Evolutionary conservation across 2,888 invertebrate species (phyloP), one percentile per base, ranked within the genome.

Genomic region (Lottia scabra): DNA sequence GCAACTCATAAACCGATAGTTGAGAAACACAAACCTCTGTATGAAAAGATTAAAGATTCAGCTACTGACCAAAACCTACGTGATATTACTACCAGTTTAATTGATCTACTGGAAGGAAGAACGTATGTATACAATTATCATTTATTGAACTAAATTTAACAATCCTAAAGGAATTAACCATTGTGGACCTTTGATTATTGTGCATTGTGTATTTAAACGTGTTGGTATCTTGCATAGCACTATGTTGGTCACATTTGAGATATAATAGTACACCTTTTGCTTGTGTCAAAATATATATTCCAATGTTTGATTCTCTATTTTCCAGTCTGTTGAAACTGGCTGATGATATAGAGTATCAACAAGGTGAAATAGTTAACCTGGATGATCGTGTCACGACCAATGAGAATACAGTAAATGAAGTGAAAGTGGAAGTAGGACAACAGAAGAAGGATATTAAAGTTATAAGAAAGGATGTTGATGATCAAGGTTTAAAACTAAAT

Each of bases 401-500:
- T 23, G 56, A 56, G 23, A 56, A 23, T 56, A 23, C 23, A 23
- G 23, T 56, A 10, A 56, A 56, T 23, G 23, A 10, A 23, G 56
- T 56, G 23, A 56, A 19, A 56, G 23, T 23, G 13, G 56, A 56
- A 5, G 56, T 56, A 4, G 56, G 56, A 23, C 13, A 56, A 56
- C 56, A 56, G 56, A 56, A 82, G 63, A 75, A 73, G 1, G 80
- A 79, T 12, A 81, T 85, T 16, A 76, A 75, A 5, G 76, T 75
- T 10, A 72, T 86, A 12, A 79, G 77, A 16, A 79, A 80, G 13
- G 80, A 81, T 1, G 83, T 86, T 10, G 72, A 79, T 8, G 76
- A 81, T 63, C 85, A 85, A 30, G 82, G 80, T n/a, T 74, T 83
- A 67, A 76, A 78, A 30, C 78, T 84, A 4, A 81, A 81, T 45